Base-by-base conservation (phyloP, 2,113 vertebrate genomes). In the Crotalus tigris region DNA sequence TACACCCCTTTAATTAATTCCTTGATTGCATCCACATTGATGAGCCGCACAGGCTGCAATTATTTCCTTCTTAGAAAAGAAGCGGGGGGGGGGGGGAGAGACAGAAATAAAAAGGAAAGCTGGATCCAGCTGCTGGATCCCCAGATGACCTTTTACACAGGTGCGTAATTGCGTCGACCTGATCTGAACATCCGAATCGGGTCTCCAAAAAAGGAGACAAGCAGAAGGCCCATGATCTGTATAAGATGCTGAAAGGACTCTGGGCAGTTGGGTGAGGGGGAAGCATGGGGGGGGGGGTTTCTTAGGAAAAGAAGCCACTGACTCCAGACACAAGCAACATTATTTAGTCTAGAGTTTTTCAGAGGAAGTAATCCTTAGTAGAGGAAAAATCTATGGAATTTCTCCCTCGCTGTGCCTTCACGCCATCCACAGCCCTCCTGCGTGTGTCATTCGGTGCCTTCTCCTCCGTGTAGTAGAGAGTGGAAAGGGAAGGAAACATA, bases 301-400 rank as follows among this genome's bases (percentile, higher is more conserved):
- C 39, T 26, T 94, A 93, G 85, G 3, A 23, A 11, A 39, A 53
- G 91, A 94, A 92, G 15, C n/a, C 4, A 88, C 94, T 92, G 91
- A 95, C 61, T 95, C 93, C 90, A 96, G 96, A 96, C 95, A 92
- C 93, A 85, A 91, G 93, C 91, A 95, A 93, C 85, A 51, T 96
- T 97, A 97, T 98, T 98, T 97, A 98, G 97, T 97, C 97, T 98
- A 97, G 93, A 92, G 95, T 55, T 93, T 94, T 96, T 93, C 95
- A 92, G 91, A 97, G 97, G 97, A 97, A 97, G 96, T 97, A 97
- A 97, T 96, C 39, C 53, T 94, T 97, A 96, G 95, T 97, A 95
- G 51, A 91, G 96, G 96, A 97, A 97, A 96, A 96, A 97, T 97
- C 95, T 95, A 95, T 97, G 97, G 97, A 97, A 97, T 97, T 96